Evolutionary conservation across 2,797 vertebrate species (phyloP).

Genomic region (Myripristis jacobus): DNA sequence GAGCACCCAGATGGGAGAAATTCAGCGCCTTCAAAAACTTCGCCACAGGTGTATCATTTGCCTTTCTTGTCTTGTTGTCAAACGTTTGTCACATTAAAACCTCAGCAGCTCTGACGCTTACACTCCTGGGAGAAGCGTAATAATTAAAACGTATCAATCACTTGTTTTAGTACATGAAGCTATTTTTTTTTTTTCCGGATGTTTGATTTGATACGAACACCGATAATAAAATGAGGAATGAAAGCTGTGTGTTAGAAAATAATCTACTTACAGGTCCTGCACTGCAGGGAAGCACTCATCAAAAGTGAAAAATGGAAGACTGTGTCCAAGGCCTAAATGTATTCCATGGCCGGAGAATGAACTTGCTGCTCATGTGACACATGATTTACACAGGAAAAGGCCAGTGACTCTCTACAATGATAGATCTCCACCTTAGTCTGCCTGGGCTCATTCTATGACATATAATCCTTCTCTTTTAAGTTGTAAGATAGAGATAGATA

Average conservation of each 20-base stretch:
- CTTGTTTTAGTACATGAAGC: constrained; percentile 43
- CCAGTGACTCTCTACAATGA: constrained; percentile 84
- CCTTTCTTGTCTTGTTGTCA: constrained; percentile 59
- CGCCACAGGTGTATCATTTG: constrained; percentile 77
- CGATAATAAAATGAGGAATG: constrained; percentile 76
- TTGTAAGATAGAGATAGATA: constrained; percentile 88
- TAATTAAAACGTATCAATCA: constrained; percentile 81
- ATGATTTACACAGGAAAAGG: constrained; percentile 88
- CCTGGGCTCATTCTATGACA: constrained; percentile 85
- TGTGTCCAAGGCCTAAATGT: constrained; percentile 81
- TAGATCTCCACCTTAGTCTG: constrained; percentile 80
- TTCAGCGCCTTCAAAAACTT: constrained; percentile 57
- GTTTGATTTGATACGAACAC: constrained; percentile 66
- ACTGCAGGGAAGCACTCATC: constrained; percentile 83
- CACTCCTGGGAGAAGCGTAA: constrained; percentile 73
- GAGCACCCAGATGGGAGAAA: constrained; percentile 73
- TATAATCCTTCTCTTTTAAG: constrained; percentile 88
- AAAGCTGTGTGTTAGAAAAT: constrained; percentile 78
- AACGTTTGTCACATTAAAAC: constrained; percentile 74
- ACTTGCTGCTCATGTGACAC: constrained; percentile 85
- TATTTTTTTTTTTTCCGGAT: constrained; percentile 19
- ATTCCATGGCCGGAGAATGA: constrained; percentile 88
- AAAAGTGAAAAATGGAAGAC: constrained; percentile 79
- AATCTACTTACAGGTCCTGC: constrained; percentile 81
- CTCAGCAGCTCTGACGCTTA: constrained; percentile 60